A percentile compares a stretch with the other conserved stretches of the same genome.
Evolutionary conservation across 1,140 invertebrate species (phyloP).

Genomic region (Planococcus citri): DNA sequence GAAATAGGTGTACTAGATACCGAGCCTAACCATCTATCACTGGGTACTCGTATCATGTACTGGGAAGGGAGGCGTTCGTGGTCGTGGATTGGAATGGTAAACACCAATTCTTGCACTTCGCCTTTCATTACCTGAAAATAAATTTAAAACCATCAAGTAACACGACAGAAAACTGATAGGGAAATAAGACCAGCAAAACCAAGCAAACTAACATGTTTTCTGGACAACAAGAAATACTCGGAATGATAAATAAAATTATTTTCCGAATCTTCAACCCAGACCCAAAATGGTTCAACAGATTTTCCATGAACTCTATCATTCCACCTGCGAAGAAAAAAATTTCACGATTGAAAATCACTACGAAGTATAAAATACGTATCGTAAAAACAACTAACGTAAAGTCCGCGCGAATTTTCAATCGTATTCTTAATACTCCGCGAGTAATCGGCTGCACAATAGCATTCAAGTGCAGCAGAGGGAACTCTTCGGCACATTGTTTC

Average conservation of each 20-base stretch:
- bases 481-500: conserved; percentile 71
- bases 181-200: too few species aligned
- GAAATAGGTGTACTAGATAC: conserved; percentile 59
- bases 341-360: conserved; percentile 14
- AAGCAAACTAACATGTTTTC: conserved; percentile 72
- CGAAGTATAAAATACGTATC: conserved; percentile 20
- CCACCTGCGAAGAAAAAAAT: conserved; percentile 44
- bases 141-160: conserved; percentile 24
- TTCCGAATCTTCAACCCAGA: conserved; percentile 95
- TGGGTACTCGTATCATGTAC: conserved; percentile 77
- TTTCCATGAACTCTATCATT: conserved; percentile 81
- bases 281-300: conserved; percentile 82
- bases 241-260: conserved; percentile 91
- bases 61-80: conserved; percentile 80
- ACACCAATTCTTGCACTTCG: conserved; percentile 73
- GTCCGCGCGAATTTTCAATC: conserved; percentile 62
- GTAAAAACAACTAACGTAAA: conserved; percentile 48
- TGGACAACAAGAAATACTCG: conserved; percentile 80
- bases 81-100: conserved; percentile 93
- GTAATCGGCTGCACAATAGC: conserved; percentile 89
- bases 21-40: conserved; percentile 83
- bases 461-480: conserved; percentile 73
- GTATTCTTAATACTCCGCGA: conserved; percentile 75
- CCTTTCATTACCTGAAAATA: conserved; percentile 40
- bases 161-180: conserved; percentile 4